These are phyloP conservation scores for Syrmaticus mikado DNA, from an alignment of 2,113 vertebrate species.

Conservation along the genomic window DNA sequence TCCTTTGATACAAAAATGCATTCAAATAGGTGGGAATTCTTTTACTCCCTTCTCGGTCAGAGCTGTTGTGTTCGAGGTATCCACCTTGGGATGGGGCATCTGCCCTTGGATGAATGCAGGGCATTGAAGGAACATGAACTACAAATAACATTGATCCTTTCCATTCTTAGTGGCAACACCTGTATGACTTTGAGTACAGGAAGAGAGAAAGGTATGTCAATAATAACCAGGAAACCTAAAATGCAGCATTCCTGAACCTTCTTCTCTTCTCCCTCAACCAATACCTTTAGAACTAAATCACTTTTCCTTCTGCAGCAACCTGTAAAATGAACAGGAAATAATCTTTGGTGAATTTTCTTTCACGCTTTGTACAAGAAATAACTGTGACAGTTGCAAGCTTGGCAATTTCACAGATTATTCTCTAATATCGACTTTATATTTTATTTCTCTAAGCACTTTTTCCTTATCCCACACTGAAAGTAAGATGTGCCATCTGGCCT, in stretches of 20 bases:
- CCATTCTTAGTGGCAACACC: not conserved
- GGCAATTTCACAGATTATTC: not conserved
- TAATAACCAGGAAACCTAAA: not conserved
- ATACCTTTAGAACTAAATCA: not conserved
- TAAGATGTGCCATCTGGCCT: not conserved
- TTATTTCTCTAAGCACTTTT: not conserved
- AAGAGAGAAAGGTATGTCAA: not conserved
- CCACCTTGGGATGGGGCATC: not conserved
- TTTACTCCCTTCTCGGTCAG: not conserved
- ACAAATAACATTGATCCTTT: not conserved
- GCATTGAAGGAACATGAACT: not conserved
- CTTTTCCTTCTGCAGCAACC: not conserved
- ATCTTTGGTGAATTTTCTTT: not conserved
- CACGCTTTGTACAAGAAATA: not conserved
- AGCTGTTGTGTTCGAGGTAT: not conserved
- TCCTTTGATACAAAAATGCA: not conserved
- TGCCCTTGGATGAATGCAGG: not conserved
- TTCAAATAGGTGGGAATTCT: not conserved
- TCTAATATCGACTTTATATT: not conserved
- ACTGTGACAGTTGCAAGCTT: not conserved
- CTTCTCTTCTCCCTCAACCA: not conserved
- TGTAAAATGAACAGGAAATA: not conserved
- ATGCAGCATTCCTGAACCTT: not conserved
- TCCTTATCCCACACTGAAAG: not conserved
- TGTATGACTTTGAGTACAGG: not conserved